Evolutionary conservation across 2,888 invertebrate species (phyloP).

Genomic region (Caenorhabditis virilis): DNA sequence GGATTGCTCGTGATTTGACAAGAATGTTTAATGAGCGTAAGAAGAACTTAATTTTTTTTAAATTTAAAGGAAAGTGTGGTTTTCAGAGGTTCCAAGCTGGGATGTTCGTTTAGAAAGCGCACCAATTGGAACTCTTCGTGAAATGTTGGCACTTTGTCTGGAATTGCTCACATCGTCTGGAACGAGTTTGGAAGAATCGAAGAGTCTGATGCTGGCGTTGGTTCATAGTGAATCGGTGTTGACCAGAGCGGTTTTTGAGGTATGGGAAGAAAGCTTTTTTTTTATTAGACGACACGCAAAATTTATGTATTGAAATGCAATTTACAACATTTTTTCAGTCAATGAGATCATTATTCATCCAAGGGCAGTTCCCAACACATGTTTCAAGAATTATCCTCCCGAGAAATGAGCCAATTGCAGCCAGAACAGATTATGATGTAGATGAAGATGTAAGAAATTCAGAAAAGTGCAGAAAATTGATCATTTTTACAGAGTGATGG

Average conservation of each 20-base stretch:
- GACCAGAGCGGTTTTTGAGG: constrained; percentile 18
- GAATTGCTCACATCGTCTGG: constrained; percentile 18
- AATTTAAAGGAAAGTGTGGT: neutral
- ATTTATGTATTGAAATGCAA: too few species aligned
- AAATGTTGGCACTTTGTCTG: constrained; percentile 12
- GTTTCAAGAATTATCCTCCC: constrained; percentile 14
- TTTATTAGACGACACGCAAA: neutral
- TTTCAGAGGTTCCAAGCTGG: constrained; percentile 16
- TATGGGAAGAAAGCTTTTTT: neutral
- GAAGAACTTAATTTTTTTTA: neutral
- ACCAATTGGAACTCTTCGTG: constrained; percentile 15
- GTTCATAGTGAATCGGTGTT: constrained; percentile 22
- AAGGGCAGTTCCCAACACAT: constrained; percentile 32
- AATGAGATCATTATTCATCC: constrained; percentile 19
- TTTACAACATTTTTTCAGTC: too few species aligned
- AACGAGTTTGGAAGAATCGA: constrained; percentile 8
- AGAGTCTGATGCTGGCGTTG: constrained; percentile 23
- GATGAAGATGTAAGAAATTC: constrained; percentile 12
- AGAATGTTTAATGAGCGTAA: constrained; percentile 6
- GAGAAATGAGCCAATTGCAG: neutral
- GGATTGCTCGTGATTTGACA: constrained; percentile 18
- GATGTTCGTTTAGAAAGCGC: constrained; percentile 17
- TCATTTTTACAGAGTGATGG: constrained; percentile 15
- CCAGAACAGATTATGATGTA: constrained; percentile 16
- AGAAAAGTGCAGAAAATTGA: neutral